Evolutionary conservation across 2,797 vertebrate species (phyloP).

Genomic region (Craterocephalus amniculus): DNA sequence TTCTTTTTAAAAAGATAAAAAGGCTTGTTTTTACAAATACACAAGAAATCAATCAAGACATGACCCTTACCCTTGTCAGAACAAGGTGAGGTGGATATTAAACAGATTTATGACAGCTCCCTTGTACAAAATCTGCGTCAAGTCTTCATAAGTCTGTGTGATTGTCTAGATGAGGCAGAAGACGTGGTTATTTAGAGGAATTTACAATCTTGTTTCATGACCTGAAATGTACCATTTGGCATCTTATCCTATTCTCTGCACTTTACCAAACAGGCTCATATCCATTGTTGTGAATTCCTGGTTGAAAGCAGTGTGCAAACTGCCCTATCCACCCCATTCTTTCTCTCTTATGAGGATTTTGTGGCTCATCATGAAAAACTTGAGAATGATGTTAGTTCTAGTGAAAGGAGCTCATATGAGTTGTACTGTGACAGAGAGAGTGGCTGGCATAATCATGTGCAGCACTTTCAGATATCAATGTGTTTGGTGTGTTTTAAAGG

Average conservation of each 20-base stretch:
- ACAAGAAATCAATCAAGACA: no score
- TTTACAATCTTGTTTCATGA: constrained; percentile 1
- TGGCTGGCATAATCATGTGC: no score
- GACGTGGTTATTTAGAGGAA: not conserved
- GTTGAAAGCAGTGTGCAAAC: no score
- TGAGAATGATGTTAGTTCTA: no score
- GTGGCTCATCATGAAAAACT: no score
- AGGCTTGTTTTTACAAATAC: not conserved
- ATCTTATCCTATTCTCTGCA: not conserved
- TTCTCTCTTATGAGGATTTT: no score
- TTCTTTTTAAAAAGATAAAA: not conserved
- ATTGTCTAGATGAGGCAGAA: not conserved
- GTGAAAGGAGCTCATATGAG: no score
- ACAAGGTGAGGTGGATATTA: not conserved
- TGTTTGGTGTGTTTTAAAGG: no score
- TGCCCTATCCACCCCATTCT: no score
- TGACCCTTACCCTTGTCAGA: not conserved
- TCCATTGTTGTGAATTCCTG: no score
- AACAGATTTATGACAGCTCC: not conserved
- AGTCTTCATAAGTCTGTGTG: not conserved
- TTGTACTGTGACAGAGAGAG: no score
- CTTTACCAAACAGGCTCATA: not conserved
- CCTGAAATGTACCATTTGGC: not conserved
- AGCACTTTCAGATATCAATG: no score
- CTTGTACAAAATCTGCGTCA: not conserved